Conservation (phyloP, 2,113 vertebrate species). For the Okapia johnstoni region DNA sequence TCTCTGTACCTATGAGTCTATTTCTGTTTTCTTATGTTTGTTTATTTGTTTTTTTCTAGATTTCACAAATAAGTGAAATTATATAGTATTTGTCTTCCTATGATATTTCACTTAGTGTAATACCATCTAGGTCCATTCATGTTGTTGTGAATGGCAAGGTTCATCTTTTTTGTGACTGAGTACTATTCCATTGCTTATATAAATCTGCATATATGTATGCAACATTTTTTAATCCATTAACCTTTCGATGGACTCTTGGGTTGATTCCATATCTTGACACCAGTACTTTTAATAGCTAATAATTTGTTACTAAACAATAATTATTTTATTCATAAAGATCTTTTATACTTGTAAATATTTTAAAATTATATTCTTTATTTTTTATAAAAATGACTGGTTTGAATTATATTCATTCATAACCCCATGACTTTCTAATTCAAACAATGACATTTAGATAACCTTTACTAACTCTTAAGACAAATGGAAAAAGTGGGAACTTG, state of each 20-base stretch:
- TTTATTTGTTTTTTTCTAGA: neutral
- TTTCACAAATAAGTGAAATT: neutral
- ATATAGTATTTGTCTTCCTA: neutral
- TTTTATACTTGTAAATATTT: slow-evolving; percentile 55
- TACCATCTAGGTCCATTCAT: neutral
- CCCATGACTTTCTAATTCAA: slow-evolving; percentile 56
- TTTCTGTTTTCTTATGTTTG: neutral
- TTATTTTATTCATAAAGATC: neutral
- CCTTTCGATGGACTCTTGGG: neutral
- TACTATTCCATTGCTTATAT: neutral
- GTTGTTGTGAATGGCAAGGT: neutral
- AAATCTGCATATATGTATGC: neutral
- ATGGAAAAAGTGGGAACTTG: slow-evolving; percentile 22
- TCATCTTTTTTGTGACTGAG: neutral
- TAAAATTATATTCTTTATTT: slow-evolving; percentile 21
- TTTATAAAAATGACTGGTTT: slow-evolving; percentile 61
- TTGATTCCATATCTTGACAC: neutral
- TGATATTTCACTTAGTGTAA: neutral
- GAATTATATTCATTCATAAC: slow-evolving; percentile 33
- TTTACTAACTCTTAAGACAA: slow-evolving; percentile 39
- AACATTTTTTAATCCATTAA: neutral
- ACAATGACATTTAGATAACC: slow-evolving; percentile 49
- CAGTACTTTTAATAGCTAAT: neutral
- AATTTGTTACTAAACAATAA: neutral
- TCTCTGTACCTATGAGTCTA: neutral